These are phyloP conservation scores for Rousettus leschenaultii DNA, from an alignment of 2,113 vertebrate species.

Conservation along the genomic window DNA sequence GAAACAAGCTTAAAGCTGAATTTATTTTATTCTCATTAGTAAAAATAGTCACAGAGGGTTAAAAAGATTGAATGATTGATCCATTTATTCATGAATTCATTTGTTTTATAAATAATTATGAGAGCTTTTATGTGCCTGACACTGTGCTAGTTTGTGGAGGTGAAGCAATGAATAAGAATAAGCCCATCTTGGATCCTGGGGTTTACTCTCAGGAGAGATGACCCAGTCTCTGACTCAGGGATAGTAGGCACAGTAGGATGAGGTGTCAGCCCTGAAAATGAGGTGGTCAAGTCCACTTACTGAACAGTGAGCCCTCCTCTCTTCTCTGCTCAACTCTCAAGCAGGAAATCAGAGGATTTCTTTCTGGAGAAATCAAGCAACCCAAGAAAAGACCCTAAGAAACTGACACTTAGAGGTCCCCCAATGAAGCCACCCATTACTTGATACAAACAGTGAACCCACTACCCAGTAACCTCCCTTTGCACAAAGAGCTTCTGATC, in stretches of 20 bases:
- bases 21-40: neutral
- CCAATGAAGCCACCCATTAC: neutral
- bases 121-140: neutral
- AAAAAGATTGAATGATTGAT: neutral
- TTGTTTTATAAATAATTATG: neutral
- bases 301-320: neutral
- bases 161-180: neutral
- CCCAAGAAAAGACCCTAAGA: neutral
- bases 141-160: neutral
- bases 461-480: no score
- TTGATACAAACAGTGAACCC: no score
- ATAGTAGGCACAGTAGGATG: neutral
- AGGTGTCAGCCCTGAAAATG: neutral
- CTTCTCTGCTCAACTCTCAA: neutral
- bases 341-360: neutral
- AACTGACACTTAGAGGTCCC: neutral
- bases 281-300: neutral
- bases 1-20: neutral
- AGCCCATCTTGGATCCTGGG: neutral
- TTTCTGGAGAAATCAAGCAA: neutral
- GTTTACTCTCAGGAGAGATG: neutral
- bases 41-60: neutral
- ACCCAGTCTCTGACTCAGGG: neutral
- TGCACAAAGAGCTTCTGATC: neutral
- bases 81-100: neutral